Evolutionary conservation across 2,888 invertebrate species (phyloP), one percentile per base, ranked within the genome.

Genomic region (Nowickia ferox): DNA sequence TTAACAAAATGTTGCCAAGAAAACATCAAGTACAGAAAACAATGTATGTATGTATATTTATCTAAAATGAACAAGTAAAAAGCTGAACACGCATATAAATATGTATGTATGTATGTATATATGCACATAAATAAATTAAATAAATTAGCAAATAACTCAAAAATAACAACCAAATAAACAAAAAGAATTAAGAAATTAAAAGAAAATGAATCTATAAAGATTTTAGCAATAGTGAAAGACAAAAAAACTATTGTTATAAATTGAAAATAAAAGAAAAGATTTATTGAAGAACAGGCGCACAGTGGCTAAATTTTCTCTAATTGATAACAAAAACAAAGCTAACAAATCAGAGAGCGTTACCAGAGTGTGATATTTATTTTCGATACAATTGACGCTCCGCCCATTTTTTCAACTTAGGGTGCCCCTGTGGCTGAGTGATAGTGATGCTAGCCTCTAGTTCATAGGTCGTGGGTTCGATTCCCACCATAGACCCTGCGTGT

Each of bases 51-150:
- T 30, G 4, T 4, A 30, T 6, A 30, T 30, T 5, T 30, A 30
- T 22, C 5, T 13, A 15, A 63, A 63, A 22, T 38, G 15, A 44
- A 44, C 13, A 44, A 44, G 6, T 46, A 15, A 65, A 44, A 65
- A 44, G 46, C 44, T 46, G 65, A 46, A 30, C 15, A 46, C 22
- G 22, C 46, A 46, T 30, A 51, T 51, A 51, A n/a, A 0, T 13
- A 63, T 22, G 17, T 63, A 19, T 30, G 19, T 63, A 11, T 11
- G 44, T 44, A 63, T 65, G 65, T 42, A 44, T 42, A 44, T 65
- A 44, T 11, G 13, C 19, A 22, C 9, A 61, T 22, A 30, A 13
- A 9, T 42, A 10, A n/a, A 9, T 53, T 22, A 30, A 13, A 9
- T 42, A 10, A n/a, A 9, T 53, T 17, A 8, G 53, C 53, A 53